These are phyloP conservation scores for Aelia acuminata DNA, from an alignment of 2,888 invertebrate genomes.

Conservation along the genomic window DNA sequence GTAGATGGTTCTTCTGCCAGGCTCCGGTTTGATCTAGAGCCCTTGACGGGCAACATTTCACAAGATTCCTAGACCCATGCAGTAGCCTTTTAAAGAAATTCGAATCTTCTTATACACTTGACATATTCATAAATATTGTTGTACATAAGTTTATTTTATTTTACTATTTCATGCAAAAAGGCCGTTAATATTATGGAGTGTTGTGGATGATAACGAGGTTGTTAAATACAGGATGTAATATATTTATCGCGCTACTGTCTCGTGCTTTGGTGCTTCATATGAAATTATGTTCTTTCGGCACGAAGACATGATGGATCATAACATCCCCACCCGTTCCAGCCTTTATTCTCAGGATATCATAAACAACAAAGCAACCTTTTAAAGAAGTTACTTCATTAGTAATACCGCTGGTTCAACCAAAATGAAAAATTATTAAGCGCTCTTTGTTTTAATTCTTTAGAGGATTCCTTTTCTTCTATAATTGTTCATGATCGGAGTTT, in stretches of 20 bases:
- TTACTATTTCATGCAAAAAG: neutral
- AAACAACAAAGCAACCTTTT: neutral
- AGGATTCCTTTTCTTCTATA: too few species aligned
- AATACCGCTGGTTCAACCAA: too few species aligned
- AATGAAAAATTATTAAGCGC: too few species aligned
- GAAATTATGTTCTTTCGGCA: neutral
- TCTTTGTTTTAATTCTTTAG: too few species aligned
- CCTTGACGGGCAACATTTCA: neutral
- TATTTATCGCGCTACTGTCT: constrained; percentile 20
- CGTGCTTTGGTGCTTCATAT: neutral
- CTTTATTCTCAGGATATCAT: neutral
- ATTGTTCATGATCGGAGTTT: too few species aligned
- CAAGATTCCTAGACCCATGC: neutral
- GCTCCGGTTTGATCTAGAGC: neutral
- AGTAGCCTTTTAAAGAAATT: neutral
- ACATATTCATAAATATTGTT: neutral
- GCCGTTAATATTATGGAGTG: neutral
- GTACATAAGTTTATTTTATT: neutral
- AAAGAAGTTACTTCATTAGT: neutral
- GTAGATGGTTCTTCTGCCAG: neutral
- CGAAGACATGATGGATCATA: neutral
- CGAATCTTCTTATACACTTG: neutral
- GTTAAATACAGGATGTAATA: neutral
- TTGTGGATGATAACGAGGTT: constrained; percentile 4
- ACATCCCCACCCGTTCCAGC: fast-evolving